Evolutionary conservation across 2,888 invertebrate genomes (phyloP), one percentile per base, ranked within the genome.

Genomic region (Oxystoma pomonae): DNA sequence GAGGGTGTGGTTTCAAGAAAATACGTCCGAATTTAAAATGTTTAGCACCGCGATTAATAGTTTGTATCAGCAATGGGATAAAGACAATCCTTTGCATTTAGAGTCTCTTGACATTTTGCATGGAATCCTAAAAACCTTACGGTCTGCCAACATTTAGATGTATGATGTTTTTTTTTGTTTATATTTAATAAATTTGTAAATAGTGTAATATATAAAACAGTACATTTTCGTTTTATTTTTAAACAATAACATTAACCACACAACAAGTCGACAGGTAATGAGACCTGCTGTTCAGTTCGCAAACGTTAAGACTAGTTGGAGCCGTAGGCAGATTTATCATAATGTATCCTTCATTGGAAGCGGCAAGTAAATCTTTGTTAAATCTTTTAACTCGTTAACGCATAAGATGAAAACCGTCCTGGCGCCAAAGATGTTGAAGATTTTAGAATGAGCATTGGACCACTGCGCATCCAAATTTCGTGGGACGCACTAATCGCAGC

Each of bases 271-370:
- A 89, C 72, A 86, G 85, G 69, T 89, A 92, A 74, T 98, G 95
- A 95, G 97, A 98, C 82, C 97, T 97, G 49, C 76, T 95, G 81
- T 94, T 95, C 9, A 91, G 92, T 63, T 88, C 90, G 21, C 94
- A 97, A 80, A 94, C 95, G 19, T 84, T 92, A 68, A 86, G 91
- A n/a, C 83, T 98, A 35, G 90, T 90, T 12, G 86, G 85, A 35
- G 82, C 90, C 67, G 82, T 92, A 17, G 86, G 88, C 69, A 85
- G 87, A 58, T 81, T 92, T 59, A 84, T 89, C 7, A 83, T 87
- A 57, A 89, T 90, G 67, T 92, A 86, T 75, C 89, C 89, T 0
- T 83, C 84, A 59, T 78, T 89, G 20, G 85, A 83, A 76, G 81
- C 86, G n/a, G 83, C 81, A 17, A 86, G 87, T 69, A 87, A 87